Base-by-base conservation (phyloP, 2,113 vertebrate genomes). In the Tetrax tetrax region DNA sequence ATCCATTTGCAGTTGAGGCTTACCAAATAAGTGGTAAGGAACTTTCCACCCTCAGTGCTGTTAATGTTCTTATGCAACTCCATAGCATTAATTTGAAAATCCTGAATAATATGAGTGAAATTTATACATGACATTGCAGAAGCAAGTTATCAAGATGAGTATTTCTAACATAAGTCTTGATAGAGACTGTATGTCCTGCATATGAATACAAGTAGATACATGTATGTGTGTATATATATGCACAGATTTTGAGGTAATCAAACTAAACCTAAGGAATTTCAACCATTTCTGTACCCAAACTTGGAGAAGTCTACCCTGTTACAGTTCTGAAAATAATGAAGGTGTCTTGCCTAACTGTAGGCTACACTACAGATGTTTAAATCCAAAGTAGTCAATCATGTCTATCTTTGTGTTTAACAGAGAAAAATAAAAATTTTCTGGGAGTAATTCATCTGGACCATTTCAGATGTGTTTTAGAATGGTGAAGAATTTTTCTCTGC, bases 341-440 rank as follows among this genome's bases (percentile, higher is more conserved):
- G 43, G 63, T 90, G 28, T 70, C 76, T 66, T 86, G 25, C 51
- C 24, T 64, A 51, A 68, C 33, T 47, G 17, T 74, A 86, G 41
- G 28, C 41, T 83, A 8, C 10, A 24, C 61, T 80, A 59, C 20
- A 86, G 75, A 86, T 79, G 14, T 92, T 92, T 86, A 57, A 13
- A 45, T 86, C n/a, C 59, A 74, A 61, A 37, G 71, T 45, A 95
- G 91, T 86, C 64, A 86, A 23, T 93, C 68, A 72, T 45, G 23
- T 43, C 47, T 74, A 21, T 33, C 66, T 92, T 71, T 89, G 70
- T 65, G 24, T 77, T 86, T 50, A 83, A 76, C 10, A 45, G 28
- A 86, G 83, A 54, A 95, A 93, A 95, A 86, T 61, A 88, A 93
- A 94, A 13, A 81, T 74, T 95, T 93, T 86, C 35, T 60, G 68